Evolutionary conservation across 2,113 vertebrate genomes (phyloP).

Genomic region (Podilymbus podiceps): DNA sequence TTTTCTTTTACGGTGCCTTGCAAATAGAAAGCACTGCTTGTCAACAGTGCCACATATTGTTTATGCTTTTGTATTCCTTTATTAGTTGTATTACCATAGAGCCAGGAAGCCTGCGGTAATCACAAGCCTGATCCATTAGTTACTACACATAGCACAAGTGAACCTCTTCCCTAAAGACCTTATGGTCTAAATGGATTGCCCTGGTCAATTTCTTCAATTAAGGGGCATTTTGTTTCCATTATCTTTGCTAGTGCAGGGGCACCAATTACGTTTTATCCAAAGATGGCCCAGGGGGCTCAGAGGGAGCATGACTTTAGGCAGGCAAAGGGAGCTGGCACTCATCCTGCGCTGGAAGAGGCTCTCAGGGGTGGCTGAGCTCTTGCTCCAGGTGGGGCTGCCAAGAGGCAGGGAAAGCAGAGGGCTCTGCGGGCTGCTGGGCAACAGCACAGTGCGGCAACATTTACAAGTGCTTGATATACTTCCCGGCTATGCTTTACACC

Average conservation of each 20-base stretch:
- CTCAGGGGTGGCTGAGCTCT: neutral
- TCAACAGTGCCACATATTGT: neutral
- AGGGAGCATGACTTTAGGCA: neutral
- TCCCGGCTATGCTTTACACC: neutral
- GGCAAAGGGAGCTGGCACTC: neutral
- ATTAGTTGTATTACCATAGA: neutral
- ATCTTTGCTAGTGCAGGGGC: neutral
- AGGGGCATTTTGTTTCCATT: neutral
- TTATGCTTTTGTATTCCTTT: neutral
- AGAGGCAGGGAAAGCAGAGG: neutral
- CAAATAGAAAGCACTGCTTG: neutral
- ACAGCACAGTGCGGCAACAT: neutral
- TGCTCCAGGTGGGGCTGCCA: neutral
- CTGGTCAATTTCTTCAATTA: neutral
- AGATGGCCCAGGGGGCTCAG: neutral
- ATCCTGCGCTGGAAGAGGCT: neutral
- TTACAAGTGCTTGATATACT: neutral
- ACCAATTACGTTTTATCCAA: neutral
- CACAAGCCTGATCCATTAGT: neutral
- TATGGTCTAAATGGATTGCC: neutral
- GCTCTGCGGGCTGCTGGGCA: neutral
- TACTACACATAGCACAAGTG: neutral
- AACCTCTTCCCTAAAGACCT: neutral
- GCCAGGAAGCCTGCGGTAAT: neutral
- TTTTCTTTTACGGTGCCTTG: neutral